Base-by-base conservation (phyloP, 2,888 invertebrate species). In the Dynastes grantii region DNA sequence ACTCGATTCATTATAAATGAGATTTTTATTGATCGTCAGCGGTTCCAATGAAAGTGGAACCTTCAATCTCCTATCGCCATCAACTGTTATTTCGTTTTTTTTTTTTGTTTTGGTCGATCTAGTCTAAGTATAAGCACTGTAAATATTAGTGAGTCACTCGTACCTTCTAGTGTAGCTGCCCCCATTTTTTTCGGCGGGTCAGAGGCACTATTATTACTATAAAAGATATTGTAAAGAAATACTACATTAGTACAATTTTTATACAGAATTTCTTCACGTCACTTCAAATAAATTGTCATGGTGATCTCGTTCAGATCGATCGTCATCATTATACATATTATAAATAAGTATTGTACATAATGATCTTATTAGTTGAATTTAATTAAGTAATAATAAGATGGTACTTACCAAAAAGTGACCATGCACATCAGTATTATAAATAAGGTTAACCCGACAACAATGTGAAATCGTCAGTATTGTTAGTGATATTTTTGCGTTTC, bases 161-260 rank as follows among this genome's bases (percentile, higher is more conserved):
- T 79, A 79, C 79, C 79, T 79, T 78, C 63, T 64, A 63, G 77
- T 71, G 64, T 63, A 78, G 16, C 29, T 58, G 55, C 40, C n/a
- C 63, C 53, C 76, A 27, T 32, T 13, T 45, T 37, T 71, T 27
- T 49, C 16, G 49, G 55, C 51, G 73, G 68, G 27, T 11, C 61
- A n/a, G 27, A 61, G 6, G 63, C 71, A 55, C 71, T 55, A 6
- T 22, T 45, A 45, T 75, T 45, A 61, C 40, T 49, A 32, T 45
- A 37, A 68, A 68, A 45, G 49, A 78, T 63, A 67, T 65, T 78
- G 78, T 78, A 80, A 80, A 71, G 45, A 65, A 71, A 83, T 84
- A 84, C 83, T 84, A 83, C 84, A 81, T 85, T 86, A 88, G 88
- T 88, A 88, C 87, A 87, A 88, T 86, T 88, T 87, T 87, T 87